Evolutionary conservation across 2,113 vertebrate genomes (phyloP), one percentile per base, ranked within the genome.

Genomic region (Herpetotheres cachinnans): DNA sequence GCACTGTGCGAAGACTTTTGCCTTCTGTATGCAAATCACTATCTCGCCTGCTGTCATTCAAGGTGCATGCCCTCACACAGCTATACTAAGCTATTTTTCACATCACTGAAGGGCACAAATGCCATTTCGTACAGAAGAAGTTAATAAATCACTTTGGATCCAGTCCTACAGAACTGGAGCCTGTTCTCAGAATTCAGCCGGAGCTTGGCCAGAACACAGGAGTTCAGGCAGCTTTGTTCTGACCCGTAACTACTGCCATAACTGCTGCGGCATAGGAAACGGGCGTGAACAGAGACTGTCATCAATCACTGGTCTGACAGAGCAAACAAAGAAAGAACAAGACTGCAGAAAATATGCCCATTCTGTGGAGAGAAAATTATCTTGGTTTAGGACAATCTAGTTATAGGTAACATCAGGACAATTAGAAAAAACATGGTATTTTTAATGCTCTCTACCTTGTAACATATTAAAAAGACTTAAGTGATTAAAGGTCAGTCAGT

Each of bases 11-110:
- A 97, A 96, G 78, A 83, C 82, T 91, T 95, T 92, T 94, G 86
- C 72, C 34, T 90, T 87, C 93, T 94, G 32, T 95, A 82, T 96
- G 97, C 96, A 98, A 96, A 98, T 93, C 38, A 19, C 34, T 1
- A 21, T 18, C 86, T 94, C 40, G 44, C 89, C 88, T 95, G 80
- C 82, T 96, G 96, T 47, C 94, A 47, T 46, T 82, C 40, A 91
- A 74, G 82, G 61, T 38, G 70, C 49, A 25, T 8, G 36, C 34
- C 81, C 90, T 59, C 56, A 22, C 52, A 26, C 71, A 32, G 78
- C 79, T 32, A 22, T 7, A 49, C 27, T 9, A 6, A 49, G 34
- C 47, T 21, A 1, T 32, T 50, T 18, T 47, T 44, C 91, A 13
- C 73, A 50, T 9, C 72, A 49, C 50, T 29, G 36, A 24, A 25